Evolutionary conservation across 2,113 vertebrate genomes (phyloP).

Genomic region (Arenaria interpres): DNA sequence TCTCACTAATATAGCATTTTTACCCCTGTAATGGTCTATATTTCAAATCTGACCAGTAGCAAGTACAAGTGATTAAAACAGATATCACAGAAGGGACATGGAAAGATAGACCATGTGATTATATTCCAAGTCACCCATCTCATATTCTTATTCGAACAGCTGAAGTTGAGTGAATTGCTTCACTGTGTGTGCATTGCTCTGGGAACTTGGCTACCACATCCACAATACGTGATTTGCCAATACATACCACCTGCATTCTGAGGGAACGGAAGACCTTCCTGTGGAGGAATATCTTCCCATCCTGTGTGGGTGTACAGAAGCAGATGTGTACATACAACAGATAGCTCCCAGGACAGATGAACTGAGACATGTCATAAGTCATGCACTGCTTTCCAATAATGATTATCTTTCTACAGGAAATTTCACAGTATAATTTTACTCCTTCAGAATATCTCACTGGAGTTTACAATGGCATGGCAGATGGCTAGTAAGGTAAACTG

Average conservation of each 20-base stretch:
- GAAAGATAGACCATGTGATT: neutral
- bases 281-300: conserved; percentile 57
- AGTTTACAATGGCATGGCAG: neutral
- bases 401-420: conserved; percentile 50
- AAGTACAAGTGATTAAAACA: neutral
- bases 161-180: neutral
- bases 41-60: neutral
- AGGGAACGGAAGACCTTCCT: conserved; percentile 61
- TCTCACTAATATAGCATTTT: neutral
- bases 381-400: conserved; percentile 7
- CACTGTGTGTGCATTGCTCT: neutral
- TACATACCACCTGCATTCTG: conserved; percentile 38
- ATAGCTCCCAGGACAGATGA: conserved; percentile 60
- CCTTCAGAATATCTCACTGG: neutral
- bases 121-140: neutral
- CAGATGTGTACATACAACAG: conserved; percentile 25
- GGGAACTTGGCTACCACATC: conserved; percentile 50
- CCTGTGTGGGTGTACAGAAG: conserved; percentile 63
- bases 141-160: conserved; percentile 6
- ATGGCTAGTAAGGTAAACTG: neutral
- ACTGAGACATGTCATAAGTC: conserved; percentile 30
- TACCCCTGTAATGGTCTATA: neutral
- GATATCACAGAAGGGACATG: neutral
- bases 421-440: neutral
- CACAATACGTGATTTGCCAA: neutral